Conservation (phyloP, 2,113 vertebrate genomes). For the Centropristis striata region DNA sequence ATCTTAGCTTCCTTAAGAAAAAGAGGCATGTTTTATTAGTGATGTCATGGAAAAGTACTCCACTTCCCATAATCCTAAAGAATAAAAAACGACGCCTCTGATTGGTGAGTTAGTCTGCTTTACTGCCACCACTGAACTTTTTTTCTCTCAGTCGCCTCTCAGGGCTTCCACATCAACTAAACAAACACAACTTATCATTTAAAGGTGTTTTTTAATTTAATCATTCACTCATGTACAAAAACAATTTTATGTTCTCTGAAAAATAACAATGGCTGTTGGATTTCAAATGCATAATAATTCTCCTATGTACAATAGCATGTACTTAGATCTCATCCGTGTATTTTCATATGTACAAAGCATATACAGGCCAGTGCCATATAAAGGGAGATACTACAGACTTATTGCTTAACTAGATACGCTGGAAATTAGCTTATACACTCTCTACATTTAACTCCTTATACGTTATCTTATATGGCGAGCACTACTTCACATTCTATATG, state of each 20-base stretch:
- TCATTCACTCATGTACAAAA: constrained; percentile 87
- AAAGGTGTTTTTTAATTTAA: constrained; percentile 73
- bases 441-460: constrained; percentile 73
- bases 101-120: too few species aligned
- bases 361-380: constrained; percentile 82
- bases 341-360: constrained; percentile 82
- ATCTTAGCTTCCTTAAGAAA: too few species aligned
- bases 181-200: constrained; percentile 32
- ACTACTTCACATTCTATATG: constrained; percentile 77
- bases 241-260: constrained; percentile 84
- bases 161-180: neutral
- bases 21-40: too few species aligned
- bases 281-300: constrained; percentile 82
- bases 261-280: constrained; percentile 85
- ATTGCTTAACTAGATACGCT: constrained; percentile 88
- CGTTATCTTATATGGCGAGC: constrained; percentile 75
- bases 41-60: too few species aligned
- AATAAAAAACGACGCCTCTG: too few species aligned
- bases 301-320: constrained; percentile 79
- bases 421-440: constrained; percentile 75
- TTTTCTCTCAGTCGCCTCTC: too few species aligned
- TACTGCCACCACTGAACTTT: too few species aligned
- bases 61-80: too few species aligned
- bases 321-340: constrained; percentile 64
- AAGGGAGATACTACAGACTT: constrained; percentile 85